Percentiles rank a stretch among this genome's conserved stretches.
These are phyloP conservation scores for Oreochromis niloticus DNA, from an alignment of 2,113 vertebrate genomes.

Conservation along the genomic window DNA sequence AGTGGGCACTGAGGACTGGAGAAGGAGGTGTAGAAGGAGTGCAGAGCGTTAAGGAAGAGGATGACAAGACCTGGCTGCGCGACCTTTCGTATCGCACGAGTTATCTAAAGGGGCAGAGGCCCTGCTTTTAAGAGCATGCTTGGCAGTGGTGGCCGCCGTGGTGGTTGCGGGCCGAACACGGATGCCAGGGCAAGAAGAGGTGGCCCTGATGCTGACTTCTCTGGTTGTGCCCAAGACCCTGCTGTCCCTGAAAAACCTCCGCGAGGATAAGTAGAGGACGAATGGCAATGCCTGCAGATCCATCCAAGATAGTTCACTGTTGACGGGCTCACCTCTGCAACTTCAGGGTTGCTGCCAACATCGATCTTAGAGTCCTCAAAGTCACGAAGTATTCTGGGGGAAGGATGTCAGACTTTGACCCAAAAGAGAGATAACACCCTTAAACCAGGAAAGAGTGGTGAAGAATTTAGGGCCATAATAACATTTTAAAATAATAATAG, in stretches of 20 bases:
- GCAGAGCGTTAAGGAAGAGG: conserved; percentile 49
- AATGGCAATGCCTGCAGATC: conserved; percentile 31
- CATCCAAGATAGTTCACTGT: conserved; percentile 23
- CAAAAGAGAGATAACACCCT: background rate
- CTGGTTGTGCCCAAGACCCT: conserved; percentile 16
- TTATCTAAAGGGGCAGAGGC: conserved; percentile 71
- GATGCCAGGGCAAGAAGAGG: conserved; percentile 64
- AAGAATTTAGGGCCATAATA: background rate
- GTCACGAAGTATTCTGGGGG: conserved; percentile 41
- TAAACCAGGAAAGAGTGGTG: background rate
- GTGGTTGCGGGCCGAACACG: conserved; percentile 49
- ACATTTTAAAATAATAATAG: background rate
- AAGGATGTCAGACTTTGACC: conserved; percentile 13
- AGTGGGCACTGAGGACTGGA: conserved; percentile 79
- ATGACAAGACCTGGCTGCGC: conserved; percentile 75
- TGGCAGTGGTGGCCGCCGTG: conserved; percentile 57
- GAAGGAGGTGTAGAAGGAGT: conserved; percentile 49
- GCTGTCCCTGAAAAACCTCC: conserved; percentile 37
- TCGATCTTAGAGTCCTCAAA: conserved; percentile 42
- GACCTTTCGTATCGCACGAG: conserved; percentile 70
- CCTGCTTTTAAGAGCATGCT: conserved; percentile 66
- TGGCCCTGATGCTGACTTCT: conserved; percentile 37
- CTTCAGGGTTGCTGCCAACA: conserved; percentile 26
- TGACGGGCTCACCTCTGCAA: conserved; percentile 40
- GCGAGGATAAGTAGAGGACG: conserved; percentile 60